These are phyloP conservation scores for Metacarcinus magister DNA, from an alignment of 2,888 invertebrate genomes.

Conservation along the genomic window DNA sequence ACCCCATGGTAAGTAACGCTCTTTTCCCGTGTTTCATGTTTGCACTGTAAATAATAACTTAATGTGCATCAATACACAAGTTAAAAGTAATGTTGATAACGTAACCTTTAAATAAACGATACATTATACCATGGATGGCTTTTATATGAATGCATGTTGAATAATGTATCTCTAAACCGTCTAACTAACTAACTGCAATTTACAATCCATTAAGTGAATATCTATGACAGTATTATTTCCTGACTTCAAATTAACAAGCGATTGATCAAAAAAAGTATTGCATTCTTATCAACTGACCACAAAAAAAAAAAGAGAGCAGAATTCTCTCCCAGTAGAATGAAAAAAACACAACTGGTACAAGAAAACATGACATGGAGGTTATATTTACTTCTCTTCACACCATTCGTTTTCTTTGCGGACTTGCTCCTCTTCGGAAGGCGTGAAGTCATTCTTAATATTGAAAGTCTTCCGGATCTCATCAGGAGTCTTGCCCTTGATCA, in stretches of 20 bases:
- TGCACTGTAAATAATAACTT: background rate
- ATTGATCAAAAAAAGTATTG: background rate
- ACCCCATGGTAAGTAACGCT: background rate
- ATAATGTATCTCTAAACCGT: too few species aligned
- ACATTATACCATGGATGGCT: background rate
- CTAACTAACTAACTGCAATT: background rate
- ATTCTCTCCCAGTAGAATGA: background rate
- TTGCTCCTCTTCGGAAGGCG: conserved; percentile 98
- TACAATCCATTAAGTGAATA: background rate
- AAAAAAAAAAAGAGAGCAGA: background rate
- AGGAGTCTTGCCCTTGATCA: conserved; percentile 99
- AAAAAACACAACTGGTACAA: background rate
- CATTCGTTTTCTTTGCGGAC: conserved; percentile 98
- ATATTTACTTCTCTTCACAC: conserved; percentile 92
- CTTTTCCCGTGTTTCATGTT: background rate
- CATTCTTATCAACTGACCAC: background rate
- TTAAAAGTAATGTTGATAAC: too few species aligned
- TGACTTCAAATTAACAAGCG: background rate
- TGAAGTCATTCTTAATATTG: conserved; percentile 98
- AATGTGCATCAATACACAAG: background rate
- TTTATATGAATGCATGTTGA: background rate
- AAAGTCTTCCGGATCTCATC: conserved; percentile 98
- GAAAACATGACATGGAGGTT: background rate
- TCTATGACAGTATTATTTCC: background rate
- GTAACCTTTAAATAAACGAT: background rate